Evolutionary conservation across 2,113 vertebrate genomes (phyloP).

Genomic region (Megaceryle maxima): DNA sequence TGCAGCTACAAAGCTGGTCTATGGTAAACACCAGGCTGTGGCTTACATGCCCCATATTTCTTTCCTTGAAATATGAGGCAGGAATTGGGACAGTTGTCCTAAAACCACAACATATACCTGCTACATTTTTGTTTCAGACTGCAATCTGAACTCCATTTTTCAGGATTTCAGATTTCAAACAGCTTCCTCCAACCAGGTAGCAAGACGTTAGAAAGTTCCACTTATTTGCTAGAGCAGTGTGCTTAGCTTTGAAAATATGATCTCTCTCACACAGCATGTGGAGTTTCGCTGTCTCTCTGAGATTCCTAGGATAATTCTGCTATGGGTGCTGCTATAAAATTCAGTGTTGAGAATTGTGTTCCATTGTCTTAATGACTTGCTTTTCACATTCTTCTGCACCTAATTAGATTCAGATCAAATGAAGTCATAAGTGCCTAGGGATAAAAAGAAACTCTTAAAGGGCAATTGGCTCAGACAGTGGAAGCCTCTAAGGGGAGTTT

Average conservation of each 20-base stretch:
- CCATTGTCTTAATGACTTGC: slow-evolving; percentile 38
- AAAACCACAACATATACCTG: background rate
- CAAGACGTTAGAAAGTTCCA: background rate
- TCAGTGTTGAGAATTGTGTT: background rate
- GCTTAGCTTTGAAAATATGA: background rate
- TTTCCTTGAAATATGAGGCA: background rate
- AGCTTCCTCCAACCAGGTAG: background rate
- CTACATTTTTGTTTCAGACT: background rate
- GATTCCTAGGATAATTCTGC: background rate
- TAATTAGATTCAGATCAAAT: slow-evolving; percentile 63
- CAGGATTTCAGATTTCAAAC: background rate
- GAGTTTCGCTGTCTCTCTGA: background rate
- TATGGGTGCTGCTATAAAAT: background rate
- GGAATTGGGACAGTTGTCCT: background rate
- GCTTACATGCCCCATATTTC: background rate
- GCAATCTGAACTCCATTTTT: background rate
- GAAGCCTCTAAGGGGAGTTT: slow-evolving; percentile 9
- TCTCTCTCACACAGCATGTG: background rate
- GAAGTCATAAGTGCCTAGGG: slow-evolving; percentile 37
- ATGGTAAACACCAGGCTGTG: background rate
- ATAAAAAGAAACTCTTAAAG: slow-evolving; percentile 52
- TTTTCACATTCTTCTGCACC: slow-evolving; percentile 35
- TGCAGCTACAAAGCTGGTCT: background rate
- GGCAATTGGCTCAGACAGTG: slow-evolving; percentile 39
- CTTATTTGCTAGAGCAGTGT: background rate